phyloP scores from a whole-genome alignment of 2,113 vertebrate genomes.

The Ursus arctos region DNA sequence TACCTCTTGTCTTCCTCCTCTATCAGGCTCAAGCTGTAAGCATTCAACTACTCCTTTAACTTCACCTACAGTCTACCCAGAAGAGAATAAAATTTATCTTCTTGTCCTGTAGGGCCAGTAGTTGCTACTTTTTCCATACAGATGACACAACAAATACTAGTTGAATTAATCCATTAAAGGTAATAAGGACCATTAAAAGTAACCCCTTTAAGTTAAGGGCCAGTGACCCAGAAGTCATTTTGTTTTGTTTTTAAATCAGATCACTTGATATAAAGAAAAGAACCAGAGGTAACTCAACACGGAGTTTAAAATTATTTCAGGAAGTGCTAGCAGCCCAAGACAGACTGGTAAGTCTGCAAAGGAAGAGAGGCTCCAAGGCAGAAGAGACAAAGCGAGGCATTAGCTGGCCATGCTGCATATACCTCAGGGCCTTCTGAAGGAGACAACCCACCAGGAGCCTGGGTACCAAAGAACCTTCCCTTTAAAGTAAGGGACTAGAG shows the following conservation, averaged over 20 bases:
- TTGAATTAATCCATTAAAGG: not conserved
- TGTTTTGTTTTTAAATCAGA: not conserved
- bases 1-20: not conserved
- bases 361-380: not conserved
- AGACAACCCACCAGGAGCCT: not conserved
- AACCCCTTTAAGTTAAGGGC: not conserved
- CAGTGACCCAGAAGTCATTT: not conserved
- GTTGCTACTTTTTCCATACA: not conserved
- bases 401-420: fast-evolving
- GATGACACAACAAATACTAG: not conserved
- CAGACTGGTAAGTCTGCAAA: not conserved
- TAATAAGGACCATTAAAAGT: not conserved
- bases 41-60: slow-evolving; percentile 15
- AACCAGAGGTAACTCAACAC: slow-evolving; percentile 8
- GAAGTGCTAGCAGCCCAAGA: not conserved
- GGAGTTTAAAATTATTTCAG: slow-evolving; percentile 36
- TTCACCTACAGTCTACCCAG: not conserved
- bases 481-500: not conserved
- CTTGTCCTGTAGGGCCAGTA: not conserved
- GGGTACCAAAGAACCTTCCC: not conserved
- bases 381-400: not conserved
- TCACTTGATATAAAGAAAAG: slow-evolving; percentile 13
- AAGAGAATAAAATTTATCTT: not conserved
- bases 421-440: too few species aligned
- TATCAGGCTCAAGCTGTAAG: not conserved